Base-by-base conservation (phyloP, 23 tunicate species). In the Trididemnum clinides region DNA sequence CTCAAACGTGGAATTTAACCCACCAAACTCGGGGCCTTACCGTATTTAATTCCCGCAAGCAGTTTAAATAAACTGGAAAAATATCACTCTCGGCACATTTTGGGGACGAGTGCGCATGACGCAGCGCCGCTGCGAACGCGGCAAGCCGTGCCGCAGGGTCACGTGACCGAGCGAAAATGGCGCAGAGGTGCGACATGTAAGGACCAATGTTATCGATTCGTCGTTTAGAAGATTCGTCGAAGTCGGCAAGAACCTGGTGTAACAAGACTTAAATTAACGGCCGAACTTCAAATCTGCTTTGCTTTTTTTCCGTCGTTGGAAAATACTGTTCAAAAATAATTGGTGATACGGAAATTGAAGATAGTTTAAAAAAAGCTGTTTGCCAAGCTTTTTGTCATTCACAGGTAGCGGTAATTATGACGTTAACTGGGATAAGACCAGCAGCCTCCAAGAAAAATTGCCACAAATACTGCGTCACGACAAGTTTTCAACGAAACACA, bases 151-250 rank as follows among this genome's bases (percentile, higher is more conserved):
- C 90, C 19, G 38, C 71, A 1, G 84, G 54, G 72, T 92, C 97
- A 20, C 85, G 73, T 29, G 88, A 70, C 30, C 33, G 66, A 35
- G 77, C 6, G 58, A 92, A 82, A 0, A 87, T 74, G n/a, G 64
- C 58, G 23, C 88, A 35, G 30, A 92, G 63, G 10, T 86, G 83
- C 28, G 85, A 57, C 33, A 92, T 27, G 36, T 82, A 92, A 12
- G 88, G 97, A 19, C 81, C 86, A 37, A 78, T 33, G 73, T 87
- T 90, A 19, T 75, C 83, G 28, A 92, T 57, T 1, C 74, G 84
- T 18, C 91, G 85, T 58, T 87, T 87, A 7, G 87, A 82, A 1
- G 97, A 81, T 57, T 92, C 97, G 71, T 83, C 85, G 21, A 92
- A 87, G 29, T 92, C 97, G 4, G 86, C 72, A 50, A 92, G 51